A percentile compares a stretch with the other conserved stretches of the same genome.
phyloP scores from a whole-genome alignment of 2,113 vertebrate genomes.

The Paralichthys olivaceus region DNA sequence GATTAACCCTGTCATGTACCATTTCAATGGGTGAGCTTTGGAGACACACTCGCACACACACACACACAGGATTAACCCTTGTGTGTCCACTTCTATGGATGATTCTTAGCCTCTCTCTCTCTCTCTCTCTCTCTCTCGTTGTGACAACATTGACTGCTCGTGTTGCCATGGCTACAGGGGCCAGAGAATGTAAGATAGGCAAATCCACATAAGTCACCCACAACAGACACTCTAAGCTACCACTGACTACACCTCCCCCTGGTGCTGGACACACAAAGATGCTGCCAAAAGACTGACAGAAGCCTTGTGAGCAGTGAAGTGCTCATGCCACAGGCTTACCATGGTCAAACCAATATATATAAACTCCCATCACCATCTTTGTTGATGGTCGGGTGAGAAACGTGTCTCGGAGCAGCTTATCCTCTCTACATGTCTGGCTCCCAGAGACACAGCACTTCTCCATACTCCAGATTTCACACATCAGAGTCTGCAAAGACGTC shows the following conservation, averaged over 20 bases:
- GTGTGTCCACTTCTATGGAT: slow-evolving; percentile 74
- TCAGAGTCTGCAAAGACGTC: not conserved
- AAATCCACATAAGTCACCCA: slow-evolving; percentile 78
- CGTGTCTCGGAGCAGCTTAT: slow-evolving; percentile 54
- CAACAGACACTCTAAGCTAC: slow-evolving; percentile 74
- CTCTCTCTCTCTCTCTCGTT: slow-evolving; percentile 58
- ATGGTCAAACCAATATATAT: slow-evolving; percentile 48
- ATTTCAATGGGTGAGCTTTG: slow-evolving; percentile 74
- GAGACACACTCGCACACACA: slow-evolving; percentile 30
- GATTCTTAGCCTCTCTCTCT: slow-evolving; percentile 70
- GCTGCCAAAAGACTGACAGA: slow-evolving; percentile 64
- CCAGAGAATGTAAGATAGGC: slow-evolving; percentile 75
- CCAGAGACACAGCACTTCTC: slow-evolving; percentile 35
- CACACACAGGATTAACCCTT: slow-evolving; percentile 73
- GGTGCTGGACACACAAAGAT: slow-evolving; percentile 68
- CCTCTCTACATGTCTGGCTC: slow-evolving; percentile 45
- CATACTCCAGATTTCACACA: slow-evolving; percentile 1
- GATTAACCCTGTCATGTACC: slow-evolving; percentile 79
- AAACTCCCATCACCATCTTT: slow-evolving; percentile 50
- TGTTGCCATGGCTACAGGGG: slow-evolving; percentile 79
- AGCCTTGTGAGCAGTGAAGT: slow-evolving; percentile 62
- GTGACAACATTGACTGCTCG: slow-evolving; percentile 74
- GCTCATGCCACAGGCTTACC: slow-evolving; percentile 61
- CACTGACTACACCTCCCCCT: slow-evolving; percentile 62
- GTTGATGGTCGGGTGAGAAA: slow-evolving; percentile 51